Conservation (phyloP, 2,113 vertebrate genomes). For the Ondatra zibethicus region DNA sequence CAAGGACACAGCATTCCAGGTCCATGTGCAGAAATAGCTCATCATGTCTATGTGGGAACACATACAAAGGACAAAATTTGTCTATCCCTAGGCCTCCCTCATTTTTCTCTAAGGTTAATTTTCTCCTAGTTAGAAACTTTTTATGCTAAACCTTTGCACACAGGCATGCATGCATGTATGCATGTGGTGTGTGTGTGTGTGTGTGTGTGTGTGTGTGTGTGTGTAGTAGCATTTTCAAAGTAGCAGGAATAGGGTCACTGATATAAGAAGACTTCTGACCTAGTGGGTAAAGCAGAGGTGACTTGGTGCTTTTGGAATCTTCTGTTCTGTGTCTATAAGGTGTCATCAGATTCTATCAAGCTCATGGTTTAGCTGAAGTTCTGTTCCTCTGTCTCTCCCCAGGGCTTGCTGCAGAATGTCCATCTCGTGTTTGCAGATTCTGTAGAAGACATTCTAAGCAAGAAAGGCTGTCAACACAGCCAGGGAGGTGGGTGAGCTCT, state of each 20-base stretch:
- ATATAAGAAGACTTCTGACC: fast-evolving
- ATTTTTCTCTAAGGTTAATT: background rate
- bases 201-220: background rate
- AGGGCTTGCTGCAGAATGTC: slow-evolving; percentile 97
- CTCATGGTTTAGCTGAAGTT: fast-evolving
- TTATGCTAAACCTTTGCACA: background rate
- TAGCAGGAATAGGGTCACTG: background rate
- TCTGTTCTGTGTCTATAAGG: fast-evolving
- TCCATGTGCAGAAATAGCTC: background rate
- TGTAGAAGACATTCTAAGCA: slow-evolving; percentile 92
- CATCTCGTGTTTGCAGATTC: slow-evolving; percentile 92
- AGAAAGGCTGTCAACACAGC: slow-evolving; percentile 91
- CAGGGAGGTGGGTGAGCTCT: slow-evolving; percentile 89
- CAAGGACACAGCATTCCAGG: fast-evolving
- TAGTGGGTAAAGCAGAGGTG: fast-evolving
- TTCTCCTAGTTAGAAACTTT: background rate
- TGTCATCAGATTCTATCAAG: fast-evolving
- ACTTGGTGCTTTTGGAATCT: fast-evolving
- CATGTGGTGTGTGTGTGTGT: background rate
- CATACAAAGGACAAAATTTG: background rate
- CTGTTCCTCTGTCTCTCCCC: background rate
- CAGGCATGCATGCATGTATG: background rate
- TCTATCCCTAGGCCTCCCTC: too few species aligned
- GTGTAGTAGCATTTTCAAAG: background rate
- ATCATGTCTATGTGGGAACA: fast-evolving